Evolutionary conservation across 2,113 vertebrate species (phyloP), one percentile per base, ranked within the genome.

Genomic region (Centropus unirufus): DNA sequence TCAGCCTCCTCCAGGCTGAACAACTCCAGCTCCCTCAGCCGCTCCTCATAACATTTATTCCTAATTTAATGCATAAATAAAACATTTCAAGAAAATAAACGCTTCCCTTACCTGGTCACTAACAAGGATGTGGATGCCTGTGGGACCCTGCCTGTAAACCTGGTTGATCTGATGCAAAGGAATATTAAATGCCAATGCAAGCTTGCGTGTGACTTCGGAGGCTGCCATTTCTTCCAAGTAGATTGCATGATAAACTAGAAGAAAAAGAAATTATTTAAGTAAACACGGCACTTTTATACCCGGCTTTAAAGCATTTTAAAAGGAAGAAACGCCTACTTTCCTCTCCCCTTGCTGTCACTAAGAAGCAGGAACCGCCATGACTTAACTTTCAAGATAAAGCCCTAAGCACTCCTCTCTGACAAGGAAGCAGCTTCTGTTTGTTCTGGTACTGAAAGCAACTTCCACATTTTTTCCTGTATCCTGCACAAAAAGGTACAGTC

Each of bases 61-160:
- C 36, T 36, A 36, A 14, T 29, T 23, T 9, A 40, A 68, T n/a
- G 72, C 19, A 39, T 20, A 42, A 63, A 30, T 47, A 23, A 29
- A 24, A 42, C 34, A 13, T 69, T 51, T 36, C 30, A 77, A 58
- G 46, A 39, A 87, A 83, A 64, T 5, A 34, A 24, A 40, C 34
- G 47, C 22, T 36, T 51, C 24, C 57, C 4, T 98, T 98, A 99
- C 99, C 99, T 99, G 99, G 96, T 99, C 99, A 57, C 98, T 99
- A 79, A 99, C 98, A 69, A 99, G 98, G 83, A 99, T 98, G 98
- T 99, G 99, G 83, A 99, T 99, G 61, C 99, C 99, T 79, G 99
- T 99, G 90, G 99, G 99, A 82, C 99, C 99, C 97, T 99, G 99
- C 97, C 98, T 98, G 98, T 99, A 99, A 97, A 99, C 99, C 95